Evolutionary conservation across 1,140 invertebrate genomes (phyloP), one percentile per base, ranked within the genome.

Genomic region (Gryon sp.): DNA sequence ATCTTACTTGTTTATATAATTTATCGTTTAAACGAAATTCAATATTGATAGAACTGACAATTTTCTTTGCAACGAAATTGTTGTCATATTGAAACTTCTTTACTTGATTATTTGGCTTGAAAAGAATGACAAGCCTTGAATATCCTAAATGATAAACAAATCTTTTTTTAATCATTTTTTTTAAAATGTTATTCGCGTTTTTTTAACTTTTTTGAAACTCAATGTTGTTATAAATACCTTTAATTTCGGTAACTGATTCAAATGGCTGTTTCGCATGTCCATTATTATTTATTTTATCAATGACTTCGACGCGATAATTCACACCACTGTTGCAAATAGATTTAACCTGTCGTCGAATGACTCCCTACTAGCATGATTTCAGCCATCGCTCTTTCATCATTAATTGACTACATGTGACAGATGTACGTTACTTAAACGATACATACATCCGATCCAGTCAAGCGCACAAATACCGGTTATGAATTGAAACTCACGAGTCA

Each of bases 211-310:
- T n/a, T n/a, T n/a, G n/a, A n/a, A n/a, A n/a, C n/a, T n/a, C n/a
- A n/a, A n/a, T n/a, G n/a, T n/a, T 20, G 32, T 53, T 19, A 55
- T 19, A 26, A 28, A 41, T 55, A 28, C 11, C 11, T 41, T 18
- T 38, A 8, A 15, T 8, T 2, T 20, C 15, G 11, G 8, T 16
- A 46, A 16, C 24, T 52, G 7, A 26, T 66, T 69, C 8, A 46
- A 60, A 43, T 52, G 14, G 14, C 45, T 45, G 15, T 77, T 79
- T 76, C 62, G 48, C 32, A 12, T 38, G 36, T 18, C 19, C 41
- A 72, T 73, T 68, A 74, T 83, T 80, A 83, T 80, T 83, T 57
- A 52, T 57, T 57, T 57, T 79, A 80, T 82, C 76, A 76, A 62
- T 46, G 18, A 40, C 48, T 53, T 57, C 65, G 70, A 79, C 53